Conservation (phyloP, 2,888 invertebrate genomes). For the Colletes collaris region DNA sequence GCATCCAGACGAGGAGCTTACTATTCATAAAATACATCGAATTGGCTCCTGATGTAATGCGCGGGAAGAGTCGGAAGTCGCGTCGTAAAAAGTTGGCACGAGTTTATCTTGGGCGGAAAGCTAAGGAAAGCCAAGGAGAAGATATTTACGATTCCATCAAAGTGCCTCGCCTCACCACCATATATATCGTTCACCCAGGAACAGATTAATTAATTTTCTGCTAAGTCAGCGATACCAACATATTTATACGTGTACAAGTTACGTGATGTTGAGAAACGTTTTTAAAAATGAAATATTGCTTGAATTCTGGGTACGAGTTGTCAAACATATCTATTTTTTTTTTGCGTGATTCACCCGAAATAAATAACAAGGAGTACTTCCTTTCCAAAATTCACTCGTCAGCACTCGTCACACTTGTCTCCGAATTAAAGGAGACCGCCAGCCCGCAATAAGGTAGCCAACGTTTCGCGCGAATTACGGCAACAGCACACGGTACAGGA, state of each 20-base stretch:
- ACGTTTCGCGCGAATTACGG: conserved; percentile 21
- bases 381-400: too few species aligned
- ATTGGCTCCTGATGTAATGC: conserved; percentile 28
- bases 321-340: too few species aligned
- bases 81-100: conserved; percentile 59
- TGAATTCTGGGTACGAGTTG: too few species aligned
- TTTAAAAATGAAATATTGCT: too few species aligned
- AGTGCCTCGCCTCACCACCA: conserved; percentile 14
- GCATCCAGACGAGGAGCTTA: conserved; percentile 22
- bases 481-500: conserved; percentile 38
- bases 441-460: background rate
- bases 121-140: conserved; percentile 27
- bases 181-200: background rate
- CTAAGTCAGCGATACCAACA: background rate
- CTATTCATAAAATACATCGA: conserved; percentile 50
- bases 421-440: conserved; percentile 1
- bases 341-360: too few species aligned
- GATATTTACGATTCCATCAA: conserved; percentile 55
- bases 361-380: too few species aligned
- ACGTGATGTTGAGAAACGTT: too few species aligned
- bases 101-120: conserved; percentile 30
- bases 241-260: background rate
- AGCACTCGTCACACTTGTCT: background rate
- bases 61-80: conserved; percentile 43
- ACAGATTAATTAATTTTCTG: conserved; percentile 38